Conservation (phyloP, 1,140 invertebrate genomes). For the Pogonomyrmex barbatus region DNA sequence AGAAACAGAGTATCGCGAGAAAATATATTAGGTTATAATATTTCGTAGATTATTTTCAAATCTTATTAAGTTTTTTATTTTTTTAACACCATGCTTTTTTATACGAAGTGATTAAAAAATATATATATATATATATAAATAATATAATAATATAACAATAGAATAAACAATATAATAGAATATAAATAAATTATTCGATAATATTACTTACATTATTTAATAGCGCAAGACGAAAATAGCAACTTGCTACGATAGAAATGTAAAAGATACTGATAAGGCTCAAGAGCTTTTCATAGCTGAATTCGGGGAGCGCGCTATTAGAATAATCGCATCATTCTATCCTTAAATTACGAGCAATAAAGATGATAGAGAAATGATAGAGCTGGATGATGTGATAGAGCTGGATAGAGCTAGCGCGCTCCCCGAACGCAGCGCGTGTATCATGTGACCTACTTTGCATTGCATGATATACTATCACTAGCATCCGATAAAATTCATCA, state of each 20-base stretch:
- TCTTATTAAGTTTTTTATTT: not conserved
- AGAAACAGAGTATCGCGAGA: not conserved
- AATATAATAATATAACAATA: not conserved
- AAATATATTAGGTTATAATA: not conserved
- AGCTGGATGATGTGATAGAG: too few species aligned
- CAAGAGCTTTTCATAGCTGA: conserved; percentile 1
- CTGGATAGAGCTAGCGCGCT: too few species aligned
- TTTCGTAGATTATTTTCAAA: not conserved
- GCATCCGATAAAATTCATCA: not conserved
- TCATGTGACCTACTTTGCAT: not conserved
- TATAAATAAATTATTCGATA: not conserved
- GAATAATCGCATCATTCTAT: too few species aligned
- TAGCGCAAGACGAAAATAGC: not conserved
- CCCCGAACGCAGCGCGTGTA: not conserved
- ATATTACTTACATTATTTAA: conserved; percentile 15
- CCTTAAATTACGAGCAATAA: too few species aligned
- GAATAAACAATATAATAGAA: not conserved
- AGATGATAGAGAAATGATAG: too few species aligned
- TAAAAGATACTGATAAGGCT: not conserved
- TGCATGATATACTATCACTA: not conserved
- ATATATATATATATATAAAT: conserved; percentile 11
- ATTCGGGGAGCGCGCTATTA: too few species aligned
- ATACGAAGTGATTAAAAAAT: not conserved
- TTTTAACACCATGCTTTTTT: not conserved
- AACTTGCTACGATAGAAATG: not conserved